These are phyloP conservation scores for Macaca mulatta DNA, from an alignment of 2,113 vertebrate genomes.

Conservation along the genomic window DNA sequence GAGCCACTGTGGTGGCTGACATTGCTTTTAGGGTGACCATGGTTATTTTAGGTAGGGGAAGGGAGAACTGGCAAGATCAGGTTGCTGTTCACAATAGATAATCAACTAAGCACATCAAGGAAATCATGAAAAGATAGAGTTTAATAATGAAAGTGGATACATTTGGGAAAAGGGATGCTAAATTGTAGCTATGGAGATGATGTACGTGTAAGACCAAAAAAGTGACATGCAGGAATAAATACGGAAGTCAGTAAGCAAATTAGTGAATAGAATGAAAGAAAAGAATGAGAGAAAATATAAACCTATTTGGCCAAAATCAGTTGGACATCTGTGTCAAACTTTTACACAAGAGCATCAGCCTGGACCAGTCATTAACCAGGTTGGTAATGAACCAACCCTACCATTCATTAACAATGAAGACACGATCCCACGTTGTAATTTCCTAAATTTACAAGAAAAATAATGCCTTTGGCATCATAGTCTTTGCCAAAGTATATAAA, in stretches of 20 bases:
- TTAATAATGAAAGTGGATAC: neutral
- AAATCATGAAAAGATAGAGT: neutral
- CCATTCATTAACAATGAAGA: neutral
- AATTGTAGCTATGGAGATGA: neutral
- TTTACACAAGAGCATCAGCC: neutral
- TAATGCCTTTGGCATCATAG: neutral
- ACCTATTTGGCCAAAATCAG: neutral
- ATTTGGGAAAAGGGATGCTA: neutral
- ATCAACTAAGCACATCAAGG: neutral
- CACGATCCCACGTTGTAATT: neutral
- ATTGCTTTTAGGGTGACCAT: neutral
- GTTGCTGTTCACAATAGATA: neutral
- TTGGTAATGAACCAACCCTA: too few species aligned
- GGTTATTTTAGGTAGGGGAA: neutral
- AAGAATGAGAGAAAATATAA: neutral
- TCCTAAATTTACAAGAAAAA: slow-evolving; percentile 29
- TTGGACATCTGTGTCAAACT: neutral
- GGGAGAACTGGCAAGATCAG: neutral
- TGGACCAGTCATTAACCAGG: neutral
- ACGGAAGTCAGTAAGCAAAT: neutral
- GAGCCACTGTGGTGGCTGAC: too few species aligned
- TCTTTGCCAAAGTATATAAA: neutral
- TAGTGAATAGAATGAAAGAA: neutral
- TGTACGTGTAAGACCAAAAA: neutral
- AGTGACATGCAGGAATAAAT: neutral